Percentiles rank a stretch among this genome's conserved stretches.
Evolutionary conservation across 2,113 vertebrate species (phyloP).

Genomic region (Microtus richardsoni): DNA sequence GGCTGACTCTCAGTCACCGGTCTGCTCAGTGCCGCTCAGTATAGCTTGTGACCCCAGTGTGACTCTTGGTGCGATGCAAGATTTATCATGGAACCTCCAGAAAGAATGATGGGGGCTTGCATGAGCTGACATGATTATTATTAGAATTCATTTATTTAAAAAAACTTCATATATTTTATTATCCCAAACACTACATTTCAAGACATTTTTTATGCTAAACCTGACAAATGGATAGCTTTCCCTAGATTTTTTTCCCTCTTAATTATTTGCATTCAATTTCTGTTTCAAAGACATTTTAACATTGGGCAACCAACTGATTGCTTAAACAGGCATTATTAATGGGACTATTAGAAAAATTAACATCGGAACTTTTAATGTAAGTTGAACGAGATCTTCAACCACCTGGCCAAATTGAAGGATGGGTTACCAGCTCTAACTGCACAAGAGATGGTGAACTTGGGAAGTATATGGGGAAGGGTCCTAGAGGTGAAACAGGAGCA

Average conservation of each 20-base stretch:
- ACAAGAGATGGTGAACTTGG: not conserved
- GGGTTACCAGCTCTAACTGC: not conserved
- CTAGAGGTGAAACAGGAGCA: not conserved
- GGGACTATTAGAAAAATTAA: slow-evolving; percentile 83
- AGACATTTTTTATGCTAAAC: slow-evolving; percentile 81
- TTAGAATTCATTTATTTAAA: slow-evolving; percentile 73
- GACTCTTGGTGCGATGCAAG: slow-evolving; percentile 17
- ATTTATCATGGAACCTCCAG: slow-evolving; percentile 33
- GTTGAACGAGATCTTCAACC: slow-evolving; percentile 76
- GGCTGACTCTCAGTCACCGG: rapidly evolving
- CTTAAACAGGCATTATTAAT: slow-evolving; percentile 81
- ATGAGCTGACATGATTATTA: slow-evolving; percentile 67
- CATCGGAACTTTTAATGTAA: slow-evolving; percentile 76
- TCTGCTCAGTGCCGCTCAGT: too few relatives aligned
- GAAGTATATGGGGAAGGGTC: rapidly evolving
- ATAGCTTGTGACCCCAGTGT: not conserved
- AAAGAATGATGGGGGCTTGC: slow-evolving; percentile 54
- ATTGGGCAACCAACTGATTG: slow-evolving; percentile 74
- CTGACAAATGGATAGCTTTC: slow-evolving; percentile 76
- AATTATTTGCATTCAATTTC: slow-evolving; percentile 81
- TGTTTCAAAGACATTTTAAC: slow-evolving; percentile 82
- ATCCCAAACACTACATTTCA: slow-evolving; percentile 78
- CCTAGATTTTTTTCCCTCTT: slow-evolving; percentile 53
- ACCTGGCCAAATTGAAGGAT: slow-evolving; percentile 57
- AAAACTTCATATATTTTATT: slow-evolving; percentile 81